phyloP scores from a whole-genome alignment of 2,797 vertebrate species.

The Dicrostonyx torquatus region DNA sequence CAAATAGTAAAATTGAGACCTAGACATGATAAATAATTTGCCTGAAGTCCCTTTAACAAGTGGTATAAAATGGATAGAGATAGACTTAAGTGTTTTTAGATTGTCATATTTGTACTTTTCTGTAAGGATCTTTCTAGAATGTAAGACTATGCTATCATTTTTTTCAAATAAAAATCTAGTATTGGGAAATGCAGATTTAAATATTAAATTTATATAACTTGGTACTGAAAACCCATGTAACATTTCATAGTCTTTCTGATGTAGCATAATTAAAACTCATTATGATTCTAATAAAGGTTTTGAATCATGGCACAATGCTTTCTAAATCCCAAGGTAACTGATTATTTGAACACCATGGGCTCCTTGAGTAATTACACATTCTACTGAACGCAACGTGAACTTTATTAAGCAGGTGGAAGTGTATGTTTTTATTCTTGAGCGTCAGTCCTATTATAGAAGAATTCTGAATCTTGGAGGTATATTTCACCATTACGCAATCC shows the following conservation, averaged over 20 bases:
- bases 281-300: conserved; percentile 45
- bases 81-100: neutral
- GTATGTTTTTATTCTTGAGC: conserved; percentile 21
- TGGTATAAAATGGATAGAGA: neutral
- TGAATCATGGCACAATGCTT: conserved; percentile 47
- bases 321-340: conserved; percentile 54
- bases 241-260: conserved; percentile 53
- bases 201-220: neutral
- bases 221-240: neutral
- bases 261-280: conserved; percentile 53
- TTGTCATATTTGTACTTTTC: neutral
- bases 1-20: neutral
- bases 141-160: neutral
- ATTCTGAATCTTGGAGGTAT: neutral
- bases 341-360: conserved; percentile 15
- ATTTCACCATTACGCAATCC: neutral
- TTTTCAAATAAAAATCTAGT: conserved; percentile 26
- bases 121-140: neutral
- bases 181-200: neutral
- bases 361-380: neutral
- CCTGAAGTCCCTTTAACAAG: neutral
- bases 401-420: neutral
- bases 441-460: conserved; percentile 14
- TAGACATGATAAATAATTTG: neutral
- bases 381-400: neutral